A percentile compares a stretch with the other conserved stretches of the same genome.
These are phyloP conservation scores for Drosophila trichaetosa DNA, from an alignment of 2,888 invertebrate genomes.

Conservation along the genomic window DNA sequence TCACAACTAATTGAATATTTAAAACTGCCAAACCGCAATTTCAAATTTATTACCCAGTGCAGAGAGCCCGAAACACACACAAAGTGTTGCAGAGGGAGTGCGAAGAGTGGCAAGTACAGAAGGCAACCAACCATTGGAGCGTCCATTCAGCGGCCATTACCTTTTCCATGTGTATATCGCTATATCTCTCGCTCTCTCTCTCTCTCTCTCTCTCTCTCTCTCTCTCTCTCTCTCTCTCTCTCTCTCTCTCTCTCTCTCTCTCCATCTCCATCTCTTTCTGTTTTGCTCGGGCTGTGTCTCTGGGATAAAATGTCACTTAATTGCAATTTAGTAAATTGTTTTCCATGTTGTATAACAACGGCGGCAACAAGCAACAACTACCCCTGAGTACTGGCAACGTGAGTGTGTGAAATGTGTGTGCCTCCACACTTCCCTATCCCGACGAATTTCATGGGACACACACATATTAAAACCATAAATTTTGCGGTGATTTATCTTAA, in stretches of 20 bases:
- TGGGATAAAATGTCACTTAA: slow-evolving; percentile 82
- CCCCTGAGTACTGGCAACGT: slow-evolving; percentile 20
- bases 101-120: background rate
- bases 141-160: slow-evolving; percentile 66
- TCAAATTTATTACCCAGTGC: slow-evolving; percentile 82
- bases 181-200: background rate
- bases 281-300: slow-evolving; percentile 9
- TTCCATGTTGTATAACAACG: slow-evolving; percentile 79
- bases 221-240: background rate
- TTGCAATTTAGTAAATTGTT: slow-evolving; percentile 84
- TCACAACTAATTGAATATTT: slow-evolving; percentile 83
- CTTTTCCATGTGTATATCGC: slow-evolving; percentile 42
- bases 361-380: slow-evolving; percentile 73
- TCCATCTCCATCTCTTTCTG: background rate
- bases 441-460: slow-evolving; percentile 14
- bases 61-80: slow-evolving; percentile 45
- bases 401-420: background rate
- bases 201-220: too few species aligned
- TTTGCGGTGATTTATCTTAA: slow-evolving; percentile 85
- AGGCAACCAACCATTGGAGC: slow-evolving; percentile 34
- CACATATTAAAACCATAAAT: slow-evolving; percentile 83
- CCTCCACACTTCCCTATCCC: background rate
- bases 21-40: slow-evolving; percentile 83
- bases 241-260: background rate
- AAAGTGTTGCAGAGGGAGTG: background rate